Base-by-base conservation (phyloP, 2,113 vertebrate species). In the Carollia perspicillata region DNA sequence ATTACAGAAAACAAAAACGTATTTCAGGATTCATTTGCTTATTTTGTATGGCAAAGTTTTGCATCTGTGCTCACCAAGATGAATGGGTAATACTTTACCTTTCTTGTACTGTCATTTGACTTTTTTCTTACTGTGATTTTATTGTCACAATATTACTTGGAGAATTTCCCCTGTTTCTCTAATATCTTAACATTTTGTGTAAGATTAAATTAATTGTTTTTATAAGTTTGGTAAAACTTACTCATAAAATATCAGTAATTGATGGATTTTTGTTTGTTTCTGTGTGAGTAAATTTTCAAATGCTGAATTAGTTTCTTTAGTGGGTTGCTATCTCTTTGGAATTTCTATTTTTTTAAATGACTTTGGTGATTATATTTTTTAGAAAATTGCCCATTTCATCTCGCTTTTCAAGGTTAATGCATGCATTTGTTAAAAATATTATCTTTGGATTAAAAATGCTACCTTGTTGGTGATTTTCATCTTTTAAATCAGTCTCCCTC, bases 271-370 rank as follows among this genome's bases (percentile, higher is more conserved):
- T 65, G 4, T 44, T 72, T 93, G 4, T 42, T 44, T 93, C 51
- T 35, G 3, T 74, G 14, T 55, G 26, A 87, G 37, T 87, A 53
- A 23, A 85, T 80, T 65, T 60, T 84, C 16, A 84, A 37, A 18
- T 42, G 60, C 37, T 51, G 17, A 84, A 14, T 86, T 86, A 33
- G 6, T 77, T 93, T 83, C n/a, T 85, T 93, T 53, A 87, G n/a
- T 79, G 37, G 40, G 42, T 44, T 84, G 12, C 47, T 53, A n/a
- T 58, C 23, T 93, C 44, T 79, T 74, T 66, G 69, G n/a, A 40
- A 47, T 97, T 93, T 75, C 30, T 60, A 6, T 51, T 87, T 92
- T 86, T 95, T 95, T 95, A 89, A 88, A 80, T 66, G 26, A 84
- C n/a, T 87, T 90, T 72, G 12, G 35, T 55, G n/a, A 68, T 87